These are phyloP conservation scores for Acanthosepion esculentum DNA, from an alignment of 2,888 invertebrate species.

Conservation along the genomic window DNA sequence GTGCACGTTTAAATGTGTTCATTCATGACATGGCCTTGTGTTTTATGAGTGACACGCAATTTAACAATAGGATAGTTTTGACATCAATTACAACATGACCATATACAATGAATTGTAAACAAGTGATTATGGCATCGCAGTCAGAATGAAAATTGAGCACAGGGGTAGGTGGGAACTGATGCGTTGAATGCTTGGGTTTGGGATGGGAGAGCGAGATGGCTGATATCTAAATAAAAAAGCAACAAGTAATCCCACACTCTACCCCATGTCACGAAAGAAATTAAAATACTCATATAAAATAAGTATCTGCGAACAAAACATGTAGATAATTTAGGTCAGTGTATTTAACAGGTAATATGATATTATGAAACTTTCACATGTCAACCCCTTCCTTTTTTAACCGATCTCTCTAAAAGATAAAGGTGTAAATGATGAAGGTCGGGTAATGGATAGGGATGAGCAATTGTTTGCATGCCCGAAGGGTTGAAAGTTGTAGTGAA, in stretches of 20 bases:
- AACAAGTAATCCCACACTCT: background rate
- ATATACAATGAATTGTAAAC: background rate
- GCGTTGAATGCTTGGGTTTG: background rate
- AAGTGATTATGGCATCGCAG: background rate
- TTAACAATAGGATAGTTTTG: slow-evolving; percentile 7
- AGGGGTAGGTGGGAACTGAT: background rate
- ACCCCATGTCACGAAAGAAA: background rate
- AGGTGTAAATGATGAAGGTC: background rate
- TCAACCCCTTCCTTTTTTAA: background rate
- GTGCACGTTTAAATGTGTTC: background rate
- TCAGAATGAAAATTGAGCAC: background rate
- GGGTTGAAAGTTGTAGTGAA: slow-evolving; percentile 21
- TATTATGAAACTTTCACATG: background rate
- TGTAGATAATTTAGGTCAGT: slow-evolving; percentile 33
- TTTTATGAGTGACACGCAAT: background rate
- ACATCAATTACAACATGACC: slow-evolving; percentile 21
- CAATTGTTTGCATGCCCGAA: background rate
- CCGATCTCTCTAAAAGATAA: background rate
- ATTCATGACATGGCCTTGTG: background rate
- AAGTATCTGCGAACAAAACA: background rate
- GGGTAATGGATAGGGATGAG: background rate
- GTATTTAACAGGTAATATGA: slow-evolving; percentile 7
- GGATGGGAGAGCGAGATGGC: background rate
- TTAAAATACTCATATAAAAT: background rate
- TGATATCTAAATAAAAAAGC: background rate